Evolutionary conservation across 2,888 invertebrate genomes (phyloP).

Genomic region (Calameuta filiformis): DNA sequence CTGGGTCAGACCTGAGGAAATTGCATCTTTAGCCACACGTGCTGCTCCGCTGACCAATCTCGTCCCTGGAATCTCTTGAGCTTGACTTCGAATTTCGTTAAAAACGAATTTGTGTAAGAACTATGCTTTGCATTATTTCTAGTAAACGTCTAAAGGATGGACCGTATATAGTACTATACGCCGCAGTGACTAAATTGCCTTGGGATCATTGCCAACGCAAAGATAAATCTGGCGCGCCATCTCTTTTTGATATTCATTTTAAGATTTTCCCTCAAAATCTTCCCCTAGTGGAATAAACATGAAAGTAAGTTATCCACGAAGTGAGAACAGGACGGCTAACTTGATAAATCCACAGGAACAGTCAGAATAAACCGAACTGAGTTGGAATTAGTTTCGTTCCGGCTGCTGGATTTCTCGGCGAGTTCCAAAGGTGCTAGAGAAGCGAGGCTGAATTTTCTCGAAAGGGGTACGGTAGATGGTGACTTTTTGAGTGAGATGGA

Average conservation of each 20-base stretch:
- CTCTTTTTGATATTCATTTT: background rate
- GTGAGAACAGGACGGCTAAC: background rate
- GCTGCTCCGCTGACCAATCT: background rate
- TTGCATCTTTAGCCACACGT: background rate
- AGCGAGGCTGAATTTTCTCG: background rate
- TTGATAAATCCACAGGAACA: conserved; percentile 15
- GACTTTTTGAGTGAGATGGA: background rate
- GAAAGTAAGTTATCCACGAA: background rate
- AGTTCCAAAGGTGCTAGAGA: background rate
- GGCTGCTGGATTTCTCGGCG: background rate
- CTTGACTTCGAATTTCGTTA: background rate
- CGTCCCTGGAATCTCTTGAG: background rate
- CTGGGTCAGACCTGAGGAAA: background rate
- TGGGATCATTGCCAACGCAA: background rate
- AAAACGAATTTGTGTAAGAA: background rate
- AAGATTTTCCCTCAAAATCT: background rate
- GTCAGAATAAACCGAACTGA: conserved; percentile 16
- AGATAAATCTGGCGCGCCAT: background rate
- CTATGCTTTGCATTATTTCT: background rate
- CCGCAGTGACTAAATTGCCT: background rate
- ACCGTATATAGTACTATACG: background rate
- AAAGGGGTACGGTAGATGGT: background rate
- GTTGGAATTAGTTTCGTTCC: conserved; percentile 24
- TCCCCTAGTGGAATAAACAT: background rate
- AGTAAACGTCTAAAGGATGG: background rate